These are phyloP conservation scores for Drosophila sp. DNA, from an alignment of 1,140 invertebrate species.

Conservation along the genomic window DNA sequence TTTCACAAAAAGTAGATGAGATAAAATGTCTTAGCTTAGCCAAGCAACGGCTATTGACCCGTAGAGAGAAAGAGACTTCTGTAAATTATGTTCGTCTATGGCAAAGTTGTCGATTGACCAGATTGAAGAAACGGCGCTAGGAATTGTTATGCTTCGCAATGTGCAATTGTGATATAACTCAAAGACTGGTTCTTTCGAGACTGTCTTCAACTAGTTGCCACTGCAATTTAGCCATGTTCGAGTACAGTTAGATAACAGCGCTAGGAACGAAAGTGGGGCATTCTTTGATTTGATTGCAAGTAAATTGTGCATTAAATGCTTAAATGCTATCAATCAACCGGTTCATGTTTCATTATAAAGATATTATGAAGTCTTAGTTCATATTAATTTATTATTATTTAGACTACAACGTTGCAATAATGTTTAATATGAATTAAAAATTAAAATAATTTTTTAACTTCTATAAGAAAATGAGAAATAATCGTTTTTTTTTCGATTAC, in stretches of 20 bases:
- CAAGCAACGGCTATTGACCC: constrained; percentile 14
- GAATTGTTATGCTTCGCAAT: constrained; percentile 27
- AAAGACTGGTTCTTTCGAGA: constrained; percentile 40
- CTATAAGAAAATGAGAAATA: too few species aligned
- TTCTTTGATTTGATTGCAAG: constrained; percentile 29
- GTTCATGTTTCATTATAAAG: constrained; percentile 14
- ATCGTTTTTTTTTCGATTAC: too few species aligned
- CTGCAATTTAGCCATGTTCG: constrained; percentile 28
- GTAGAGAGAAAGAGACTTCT: neutral
- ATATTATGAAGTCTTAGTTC: neutral
- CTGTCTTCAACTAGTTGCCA: constrained; percentile 5
- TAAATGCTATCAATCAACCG: constrained; percentile 42
- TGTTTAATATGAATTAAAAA: too few species aligned
- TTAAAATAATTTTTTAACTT: too few species aligned
- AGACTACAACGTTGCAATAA: too few species aligned
- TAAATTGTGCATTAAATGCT: constrained; percentile 23
- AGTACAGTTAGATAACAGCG: constrained; percentile 55
- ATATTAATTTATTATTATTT: too few species aligned
- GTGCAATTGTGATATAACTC: constrained; percentile 21
- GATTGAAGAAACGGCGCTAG: constrained; percentile 17
- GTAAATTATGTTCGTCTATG: neutral
- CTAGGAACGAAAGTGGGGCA: constrained; percentile 34
- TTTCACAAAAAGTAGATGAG: neutral
- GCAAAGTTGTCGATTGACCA: constrained; percentile 26
- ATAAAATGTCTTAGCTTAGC: constrained; percentile 3